A percentile compares a stretch with the other conserved stretches of the same genome.
Evolutionary conservation across 2,797 vertebrate genomes (phyloP).

Genomic region (Eidolon dupreanum): DNA sequence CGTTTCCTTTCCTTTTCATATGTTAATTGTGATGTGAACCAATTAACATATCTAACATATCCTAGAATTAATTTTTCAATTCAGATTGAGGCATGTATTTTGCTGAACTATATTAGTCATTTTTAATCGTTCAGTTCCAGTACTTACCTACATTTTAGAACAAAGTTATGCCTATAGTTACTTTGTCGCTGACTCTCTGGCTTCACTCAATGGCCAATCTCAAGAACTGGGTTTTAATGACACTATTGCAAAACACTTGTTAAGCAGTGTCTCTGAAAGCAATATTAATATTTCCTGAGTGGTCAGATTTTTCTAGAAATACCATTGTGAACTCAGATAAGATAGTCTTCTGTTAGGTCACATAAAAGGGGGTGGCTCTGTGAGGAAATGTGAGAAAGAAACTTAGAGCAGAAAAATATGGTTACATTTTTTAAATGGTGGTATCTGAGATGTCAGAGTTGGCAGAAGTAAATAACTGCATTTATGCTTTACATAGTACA

Average conservation of each 20-base stretch:
- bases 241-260: neutral
- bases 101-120: neutral
- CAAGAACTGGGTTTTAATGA: neutral
- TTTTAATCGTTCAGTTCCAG: neutral
- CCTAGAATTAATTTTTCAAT: constrained; percentile 66
- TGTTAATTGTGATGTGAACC: constrained; percentile 65
- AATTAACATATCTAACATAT: constrained; percentile 75
- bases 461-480: neutral
- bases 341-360: neutral
- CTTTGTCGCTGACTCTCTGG: neutral
- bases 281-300: neutral
- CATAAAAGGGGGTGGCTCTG: too few species aligned
- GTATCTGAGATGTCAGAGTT: neutral
- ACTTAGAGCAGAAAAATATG: neutral
- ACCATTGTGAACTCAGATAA: neutral
- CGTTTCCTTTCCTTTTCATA: constrained; percentile 69
- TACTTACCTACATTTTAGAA: neutral
- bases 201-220: neutral
- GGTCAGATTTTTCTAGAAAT: neutral
- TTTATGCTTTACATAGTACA: neutral
- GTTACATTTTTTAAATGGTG: neutral
- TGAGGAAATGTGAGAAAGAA: neutral
- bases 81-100: neutral
- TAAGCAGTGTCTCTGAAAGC: neutral
- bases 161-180: neutral